Base-by-base conservation (phyloP, 2,113 vertebrate species). In the Puffinus mauretanicus region DNA sequence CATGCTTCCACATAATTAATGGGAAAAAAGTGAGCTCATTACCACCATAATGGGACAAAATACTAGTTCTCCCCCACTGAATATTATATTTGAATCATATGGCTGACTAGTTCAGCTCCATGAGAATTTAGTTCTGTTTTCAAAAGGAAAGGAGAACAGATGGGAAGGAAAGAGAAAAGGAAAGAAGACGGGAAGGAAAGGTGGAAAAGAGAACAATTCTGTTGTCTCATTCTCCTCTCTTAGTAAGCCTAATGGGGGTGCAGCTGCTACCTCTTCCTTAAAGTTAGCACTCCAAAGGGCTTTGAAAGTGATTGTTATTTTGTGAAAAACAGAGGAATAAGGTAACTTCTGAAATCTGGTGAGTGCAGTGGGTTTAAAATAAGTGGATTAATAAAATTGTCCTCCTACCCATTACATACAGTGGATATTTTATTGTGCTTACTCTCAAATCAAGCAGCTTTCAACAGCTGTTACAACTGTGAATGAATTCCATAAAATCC, bases 401-500 rank as follows among this genome's bases (percentile, higher is more conserved):
- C 16, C 10, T 72, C n/a, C 34, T 40, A 32, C 16, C 1, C 9
- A 4, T 49, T 62, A 66, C 0, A 0, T 57, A 17, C 10, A 18
- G 15, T 21, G 1, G 6, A 36, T 65, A 52, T 77, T 86, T 93
- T 73, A 21, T n/a, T 69, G 30, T 19, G 4, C 9, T n/a, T 83
- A 27, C 25, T 88, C 57, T 86, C 29, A 92, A 86, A 55, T 5
- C 22, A 57, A 42, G 29, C 16, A 54, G 3, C 4, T 62, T 88
- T 36, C 12, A 7, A 67, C 20, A 72, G 9, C 3, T 57, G 5
- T 75, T 88, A 38, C 3, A 64, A 21, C 34, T 51, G 15, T 46
- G 55, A 79, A 75, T 44, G 1, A 61, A 57, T 65, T 89, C 34
- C 7, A 27, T 29, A 47, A 73, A 67, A 49, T 61, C 77, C 3